Percentiles rank a stretch among this genome's conserved stretches.
These are phyloP conservation scores for Zophobas morio DNA, from an alignment of 1,140 invertebrate species.

Conservation along the genomic window DNA sequence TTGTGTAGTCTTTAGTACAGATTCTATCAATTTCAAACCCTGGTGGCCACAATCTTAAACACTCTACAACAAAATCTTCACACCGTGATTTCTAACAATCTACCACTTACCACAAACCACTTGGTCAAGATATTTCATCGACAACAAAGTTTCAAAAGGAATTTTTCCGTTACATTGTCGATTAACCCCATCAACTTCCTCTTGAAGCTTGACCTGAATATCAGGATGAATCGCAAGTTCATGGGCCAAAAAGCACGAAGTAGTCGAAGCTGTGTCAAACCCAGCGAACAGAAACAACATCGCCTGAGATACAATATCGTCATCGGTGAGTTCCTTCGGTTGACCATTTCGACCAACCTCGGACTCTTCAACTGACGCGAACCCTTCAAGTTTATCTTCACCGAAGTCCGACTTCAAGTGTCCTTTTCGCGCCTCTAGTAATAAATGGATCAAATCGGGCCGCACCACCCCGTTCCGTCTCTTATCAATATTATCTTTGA, in stretches of 20 bases:
- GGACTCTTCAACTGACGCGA: slow-evolving; percentile 62
- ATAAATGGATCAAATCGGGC: slow-evolving; percentile 67
- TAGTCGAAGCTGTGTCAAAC: slow-evolving; percentile 75
- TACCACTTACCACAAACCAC: slow-evolving; percentile 43
- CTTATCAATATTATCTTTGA: slow-evolving; percentile 63
- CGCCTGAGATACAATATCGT: slow-evolving; percentile 61
- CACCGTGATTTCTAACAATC: too few relatives aligned
- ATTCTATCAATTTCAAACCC: slow-evolving; percentile 68
- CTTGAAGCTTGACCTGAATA: slow-evolving; percentile 73
- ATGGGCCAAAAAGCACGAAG: slow-evolving; percentile 70
- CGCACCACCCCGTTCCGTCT: slow-evolving; percentile 65
- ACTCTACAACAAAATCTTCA: slow-evolving; percentile 67
- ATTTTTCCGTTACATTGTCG: slow-evolving; percentile 57
- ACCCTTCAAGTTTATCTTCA: slow-evolving; percentile 63
- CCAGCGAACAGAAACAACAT: slow-evolving; percentile 68
- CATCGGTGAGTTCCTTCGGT: slow-evolving; percentile 60
- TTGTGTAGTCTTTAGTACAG: slow-evolving; percentile 69
- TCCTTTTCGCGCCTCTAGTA: slow-evolving; percentile 67
- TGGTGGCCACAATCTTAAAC: slow-evolving; percentile 73
- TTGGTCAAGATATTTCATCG: slow-evolving; percentile 65
- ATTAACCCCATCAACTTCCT: slow-evolving; percentile 71
- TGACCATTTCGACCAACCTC: slow-evolving; percentile 64
- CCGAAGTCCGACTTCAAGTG: slow-evolving; percentile 55
- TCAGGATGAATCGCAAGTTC: slow-evolving; percentile 73
- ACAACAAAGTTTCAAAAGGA: slow-evolving; percentile 59